Percentiles rank a stretch among this genome's conserved stretches.
Evolutionary conservation across 2,888 invertebrate species (phyloP).

Genomic region (Drosophila acutilabella): DNA sequence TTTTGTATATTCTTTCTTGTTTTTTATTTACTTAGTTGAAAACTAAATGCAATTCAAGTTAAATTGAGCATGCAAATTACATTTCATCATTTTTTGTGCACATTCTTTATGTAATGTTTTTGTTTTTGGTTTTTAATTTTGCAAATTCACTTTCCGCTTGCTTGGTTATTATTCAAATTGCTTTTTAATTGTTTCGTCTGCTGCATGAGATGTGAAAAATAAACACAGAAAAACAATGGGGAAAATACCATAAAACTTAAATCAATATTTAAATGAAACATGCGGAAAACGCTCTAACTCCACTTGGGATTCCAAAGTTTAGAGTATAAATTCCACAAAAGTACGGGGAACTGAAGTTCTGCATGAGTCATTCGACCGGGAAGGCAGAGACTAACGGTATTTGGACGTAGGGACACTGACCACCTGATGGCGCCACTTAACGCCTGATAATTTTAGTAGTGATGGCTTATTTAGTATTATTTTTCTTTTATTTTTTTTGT

Average conservation of each 20-base stretch:
- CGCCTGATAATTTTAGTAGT: constrained; percentile 18
- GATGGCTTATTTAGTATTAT: constrained; percentile 6
- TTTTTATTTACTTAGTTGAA: constrained; percentile 11
- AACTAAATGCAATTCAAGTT: constrained; percentile 25
- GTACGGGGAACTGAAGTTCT: constrained; percentile 2
- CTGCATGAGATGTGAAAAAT: constrained; percentile 24
- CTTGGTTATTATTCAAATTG: constrained; percentile 41
- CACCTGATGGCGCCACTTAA: constrained; percentile 67
- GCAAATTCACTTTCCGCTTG: constrained; percentile 22
- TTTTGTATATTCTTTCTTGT: background rate
- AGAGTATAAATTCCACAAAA: constrained; percentile 9
- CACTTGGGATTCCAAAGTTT: constrained; percentile 17
- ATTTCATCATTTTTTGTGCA: constrained; percentile 19
- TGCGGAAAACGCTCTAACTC: constrained; percentile 16
- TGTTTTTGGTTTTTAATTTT: constrained; percentile 22
- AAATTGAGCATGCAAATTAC: constrained; percentile 35
- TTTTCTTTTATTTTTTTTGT: constrained; percentile 3
- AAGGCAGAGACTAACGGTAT: constrained; percentile 27
- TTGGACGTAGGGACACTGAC: constrained; percentile 56
- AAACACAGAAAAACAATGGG: constrained; percentile 1
- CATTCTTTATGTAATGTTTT: constrained; percentile 17
- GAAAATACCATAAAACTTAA: constrained; percentile 37
- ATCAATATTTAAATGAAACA: constrained; percentile 63
- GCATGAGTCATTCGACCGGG: constrained; percentile 54
- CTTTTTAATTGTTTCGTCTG: constrained; percentile 53